These are phyloP conservation scores for Pseudomyrmex dendroicus DNA, from an alignment of 1,140 invertebrate species.

Conservation along the genomic window DNA sequence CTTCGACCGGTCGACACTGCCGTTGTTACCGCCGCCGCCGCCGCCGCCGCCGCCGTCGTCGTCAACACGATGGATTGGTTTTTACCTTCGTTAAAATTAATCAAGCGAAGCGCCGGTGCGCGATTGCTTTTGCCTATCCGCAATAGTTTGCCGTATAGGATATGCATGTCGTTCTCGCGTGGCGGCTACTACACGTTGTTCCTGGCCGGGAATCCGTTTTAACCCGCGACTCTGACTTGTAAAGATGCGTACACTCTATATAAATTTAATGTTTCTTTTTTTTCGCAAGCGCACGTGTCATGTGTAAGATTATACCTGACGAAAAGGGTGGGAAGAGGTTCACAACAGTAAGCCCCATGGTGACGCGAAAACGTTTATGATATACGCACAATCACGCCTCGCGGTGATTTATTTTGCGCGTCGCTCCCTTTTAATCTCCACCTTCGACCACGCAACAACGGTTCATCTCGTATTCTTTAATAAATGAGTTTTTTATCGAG, in stretches of 20 bases:
- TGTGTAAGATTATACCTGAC: background rate
- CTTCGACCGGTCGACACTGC: slow-evolving; percentile 28
- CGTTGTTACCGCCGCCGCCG: slow-evolving; percentile 8
- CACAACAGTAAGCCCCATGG: background rate
- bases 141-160: slow-evolving; percentile 28
- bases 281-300: background rate
- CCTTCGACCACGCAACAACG: slow-evolving; percentile 15
- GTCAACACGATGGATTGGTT: slow-evolving; percentile 40
- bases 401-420: slow-evolving; percentile 8
- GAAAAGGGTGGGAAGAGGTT: background rate
- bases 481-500: slow-evolving; percentile 59
- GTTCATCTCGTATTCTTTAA: slow-evolving; percentile 46
- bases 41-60: slow-evolving; percentile 1
- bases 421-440: slow-evolving; percentile 11
- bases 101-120: slow-evolving; percentile 25
- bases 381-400: slow-evolving; percentile 13
- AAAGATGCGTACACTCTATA: background rate
- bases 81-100: slow-evolving; percentile 56
- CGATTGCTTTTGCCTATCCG: slow-evolving; percentile 51
- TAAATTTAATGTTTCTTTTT: background rate
- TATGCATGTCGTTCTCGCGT: slow-evolving; percentile 4
- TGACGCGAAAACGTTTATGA: slow-evolving; percentile 19
- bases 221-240: background rate
- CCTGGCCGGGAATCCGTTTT: background rate
- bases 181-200: background rate